These are phyloP conservation scores for Scolanthus callimorphus DNA, from an alignment of 92 coral and sea anemone genomes.

Conservation along the genomic window DNA sequence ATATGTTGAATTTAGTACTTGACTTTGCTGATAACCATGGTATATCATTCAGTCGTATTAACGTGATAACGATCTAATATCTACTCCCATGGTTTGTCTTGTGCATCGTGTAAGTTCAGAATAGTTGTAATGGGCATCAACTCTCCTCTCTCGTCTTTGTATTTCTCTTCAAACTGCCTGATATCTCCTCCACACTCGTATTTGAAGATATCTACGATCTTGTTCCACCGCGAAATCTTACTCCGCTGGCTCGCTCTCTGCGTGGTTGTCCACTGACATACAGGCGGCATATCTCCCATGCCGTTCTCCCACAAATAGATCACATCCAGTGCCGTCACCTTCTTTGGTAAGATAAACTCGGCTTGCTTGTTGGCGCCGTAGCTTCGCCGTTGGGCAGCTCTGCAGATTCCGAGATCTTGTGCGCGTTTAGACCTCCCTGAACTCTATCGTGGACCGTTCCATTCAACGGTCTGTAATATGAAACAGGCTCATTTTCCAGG, in stretches of 20 bases:
- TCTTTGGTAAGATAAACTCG: constrained; percentile 91
- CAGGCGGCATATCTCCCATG: constrained; percentile 93
- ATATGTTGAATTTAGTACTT: too few relatives aligned
- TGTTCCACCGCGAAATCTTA: constrained; percentile 98
- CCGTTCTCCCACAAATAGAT: constrained; percentile 98
- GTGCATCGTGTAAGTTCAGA: constrained; percentile 83
- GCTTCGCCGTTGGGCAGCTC: neutral
- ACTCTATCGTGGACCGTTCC: constrained; percentile 14
- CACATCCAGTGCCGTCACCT: constrained; percentile 89
- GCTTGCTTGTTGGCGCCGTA: constrained; percentile 27
- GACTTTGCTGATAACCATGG: too few relatives aligned
- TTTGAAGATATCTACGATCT: constrained; percentile 92
- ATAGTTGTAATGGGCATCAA: constrained; percentile 92
- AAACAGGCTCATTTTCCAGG: constrained; percentile 79
- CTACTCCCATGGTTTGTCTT: constrained; percentile 46
- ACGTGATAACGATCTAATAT: too few relatives aligned
- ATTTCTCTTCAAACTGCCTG: constrained; percentile 91
- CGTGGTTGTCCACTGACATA: constrained; percentile 89
- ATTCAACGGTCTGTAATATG: constrained; percentile 53
- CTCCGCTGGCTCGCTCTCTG: constrained; percentile 90
- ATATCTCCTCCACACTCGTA: constrained; percentile 88
- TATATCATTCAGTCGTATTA: too few relatives aligned
- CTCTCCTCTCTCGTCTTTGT: constrained; percentile 92
- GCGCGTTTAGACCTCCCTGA: neutral
- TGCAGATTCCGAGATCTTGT: neutral